Evolutionary conservation across 2,888 invertebrate genomes (phyloP).

Genomic region (Cotesia congregata): DNA sequence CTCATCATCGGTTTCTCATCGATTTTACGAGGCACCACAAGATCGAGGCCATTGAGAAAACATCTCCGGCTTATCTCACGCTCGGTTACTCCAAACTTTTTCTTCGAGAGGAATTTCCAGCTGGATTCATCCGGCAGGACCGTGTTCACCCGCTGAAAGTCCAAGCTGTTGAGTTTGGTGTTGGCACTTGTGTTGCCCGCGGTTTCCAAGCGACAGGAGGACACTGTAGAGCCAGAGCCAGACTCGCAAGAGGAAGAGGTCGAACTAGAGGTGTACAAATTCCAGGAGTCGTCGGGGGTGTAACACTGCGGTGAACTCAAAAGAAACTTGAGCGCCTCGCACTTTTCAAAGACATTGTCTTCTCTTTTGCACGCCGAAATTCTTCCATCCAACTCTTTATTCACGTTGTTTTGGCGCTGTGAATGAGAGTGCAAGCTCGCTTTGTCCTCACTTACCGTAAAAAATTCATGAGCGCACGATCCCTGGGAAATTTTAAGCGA

Average conservation of each 20-base stretch:
- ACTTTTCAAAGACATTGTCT: constrained; percentile 15
- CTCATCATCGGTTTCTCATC: constrained; percentile 56
- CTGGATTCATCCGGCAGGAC: constrained; percentile 48
- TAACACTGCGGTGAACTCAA: constrained; percentile 61
- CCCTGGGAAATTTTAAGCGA: constrained; percentile 23
- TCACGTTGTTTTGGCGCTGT: neutral
- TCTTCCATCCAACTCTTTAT: neutral
- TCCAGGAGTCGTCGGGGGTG: constrained; percentile 47
- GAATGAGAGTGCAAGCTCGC: neutral
- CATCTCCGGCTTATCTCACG: constrained; percentile 34
- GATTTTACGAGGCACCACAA: constrained; percentile 49
- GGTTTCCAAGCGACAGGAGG: neutral
- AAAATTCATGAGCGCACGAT: constrained; percentile 17
- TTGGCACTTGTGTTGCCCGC: neutral
- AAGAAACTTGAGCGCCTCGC: constrained; percentile 58
- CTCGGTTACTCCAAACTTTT: constrained; percentile 28
- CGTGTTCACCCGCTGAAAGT: constrained; percentile 64
- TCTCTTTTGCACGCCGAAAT: constrained; percentile 14
- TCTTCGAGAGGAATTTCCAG: constrained; percentile 29
- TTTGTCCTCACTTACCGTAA: neutral
- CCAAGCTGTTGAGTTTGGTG: constrained; percentile 59
- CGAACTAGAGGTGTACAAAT: constrained; percentile 49
- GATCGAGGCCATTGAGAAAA: constrained; percentile 43
- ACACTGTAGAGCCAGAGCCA: neutral
- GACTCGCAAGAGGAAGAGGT: neutral